Evolutionary conservation across 1,140 invertebrate species (phyloP), one percentile per base, ranked within the genome.

Genomic region (Diorhabda elongata): DNA sequence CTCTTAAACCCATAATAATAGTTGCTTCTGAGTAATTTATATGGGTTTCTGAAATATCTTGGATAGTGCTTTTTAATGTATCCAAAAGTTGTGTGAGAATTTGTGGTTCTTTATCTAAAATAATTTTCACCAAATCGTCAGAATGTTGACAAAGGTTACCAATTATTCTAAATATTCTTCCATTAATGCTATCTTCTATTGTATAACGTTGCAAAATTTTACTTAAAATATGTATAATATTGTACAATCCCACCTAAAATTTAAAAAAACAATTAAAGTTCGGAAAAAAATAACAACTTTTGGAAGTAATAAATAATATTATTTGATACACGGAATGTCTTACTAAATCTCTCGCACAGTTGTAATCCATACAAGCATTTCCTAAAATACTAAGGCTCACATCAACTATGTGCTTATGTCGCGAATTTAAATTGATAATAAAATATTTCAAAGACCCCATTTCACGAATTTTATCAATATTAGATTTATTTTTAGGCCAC

Each of bases 371-470:
- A 72, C 85, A 84, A 74, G 85, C 83, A 77, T 87, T 86, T n/a
- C 85, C 86, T 56, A 87, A 78, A 74, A 86, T 86, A 74, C 86
- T 87, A 69, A 87, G 74, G 42, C 82, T 80, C 61, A 85, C 76
- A 78, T 86, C 83, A 57, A 85, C 56, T n/a, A 74, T 71, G 43
- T 61, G 82, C 74, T 80, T 83, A 78, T 84, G 82, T 9, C 83
- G 57, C 47, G 11, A 81, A 75, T 84, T 84, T 11, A 75, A 69
- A 62, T 66, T 75, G n/a, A 11, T 59, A 8, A 78, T 64, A 43
- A 80, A 58, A 58, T 74, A 68, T 67, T 78, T 79, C 4, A 80
- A 58, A 60, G 61, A 71, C 68, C 71, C 73, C 52, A 61, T 67
- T 61, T 71, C 66, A 58, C 69, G 73, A 64, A 75, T 57, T 66